Evolutionary conservation across 2,888 invertebrate genomes (phyloP), one percentile per base, ranked within the genome.

Genomic region (Brenthis daphne): DNA sequence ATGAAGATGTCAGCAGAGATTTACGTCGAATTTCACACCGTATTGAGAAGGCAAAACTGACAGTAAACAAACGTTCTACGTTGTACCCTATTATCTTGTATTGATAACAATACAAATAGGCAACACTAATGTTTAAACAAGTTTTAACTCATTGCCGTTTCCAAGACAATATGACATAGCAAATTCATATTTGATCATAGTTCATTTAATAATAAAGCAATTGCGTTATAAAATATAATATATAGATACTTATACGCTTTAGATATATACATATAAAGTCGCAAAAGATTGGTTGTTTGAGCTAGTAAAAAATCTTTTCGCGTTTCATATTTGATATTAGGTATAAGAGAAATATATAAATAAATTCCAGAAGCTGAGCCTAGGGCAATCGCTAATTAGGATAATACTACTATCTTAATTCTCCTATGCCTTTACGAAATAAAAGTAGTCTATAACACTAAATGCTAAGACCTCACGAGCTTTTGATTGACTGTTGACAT

Each of bases 401-500:
- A 37, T 6, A 6, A 6, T 37, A 1, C 8, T 8, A 11, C 8
- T 2, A 11, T 1, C 11, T 43, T 43, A 3, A 43, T 11, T 8
- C 37, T 11, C 11, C 11, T 43, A 8, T 43, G 8, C 0, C 6
- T 6, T 29, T 29, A 29, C 29, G 29, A 43, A 88, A 88, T 81
- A 79, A 77, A 64, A 77, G 78, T 77, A 51, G 80, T 77, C 77
- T 78, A 75, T 77, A 74, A 77, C 79, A 81, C 77, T 74, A 78
- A 81, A 77, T 53, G 53, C 16, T 64, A 68, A 29, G 20, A 57
- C 5, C 12, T 57, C 51, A 47, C 20, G 16, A 53, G 53, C 53
- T 24, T 64, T 51, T 14, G 53, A 64, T 51, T 33, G 33, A 57
- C 47, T 53, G 48, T 53, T 65, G 61, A 71, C 68, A 71, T 65